Percentiles rank a stretch among this genome's conserved stretches.
phyloP scores from a whole-genome alignment of 2,113 vertebrate species.

The Callaeas wilsoni region DNA sequence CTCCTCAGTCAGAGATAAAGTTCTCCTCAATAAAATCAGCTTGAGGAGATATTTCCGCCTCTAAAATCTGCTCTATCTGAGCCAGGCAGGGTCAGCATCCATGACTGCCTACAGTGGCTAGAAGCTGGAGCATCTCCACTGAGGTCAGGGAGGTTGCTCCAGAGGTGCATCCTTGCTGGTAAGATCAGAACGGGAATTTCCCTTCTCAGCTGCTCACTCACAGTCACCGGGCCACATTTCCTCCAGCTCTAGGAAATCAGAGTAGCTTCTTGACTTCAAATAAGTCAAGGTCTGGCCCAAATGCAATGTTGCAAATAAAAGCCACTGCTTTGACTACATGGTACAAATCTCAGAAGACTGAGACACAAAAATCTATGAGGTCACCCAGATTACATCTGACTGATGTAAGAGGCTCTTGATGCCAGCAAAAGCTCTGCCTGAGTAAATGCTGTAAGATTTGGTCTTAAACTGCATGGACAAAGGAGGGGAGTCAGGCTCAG shows the following conservation, averaged over 20 bases:
- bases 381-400: background rate
- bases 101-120: background rate
- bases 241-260: background rate
- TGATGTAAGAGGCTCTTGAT: background rate
- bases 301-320: background rate
- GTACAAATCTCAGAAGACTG: background rate
- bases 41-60: background rate
- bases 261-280: background rate
- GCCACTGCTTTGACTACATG: background rate
- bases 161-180: background rate
- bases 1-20: background rate
- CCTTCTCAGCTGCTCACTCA: background rate
- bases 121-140: background rate
- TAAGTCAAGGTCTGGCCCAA: background rate
- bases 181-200: background rate
- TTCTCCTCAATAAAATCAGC: background rate
- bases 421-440: background rate
- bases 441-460: background rate
- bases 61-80: rapidly evolving
- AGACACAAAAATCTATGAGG: background rate
- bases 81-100: background rate
- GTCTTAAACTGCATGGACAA: background rate
- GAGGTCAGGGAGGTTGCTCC: background rate
- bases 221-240: background rate
- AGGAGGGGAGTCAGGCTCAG: background rate